These are phyloP conservation scores for Microplitis mediator DNA, from an alignment of 1,140 invertebrate species.

Conservation along the genomic window DNA sequence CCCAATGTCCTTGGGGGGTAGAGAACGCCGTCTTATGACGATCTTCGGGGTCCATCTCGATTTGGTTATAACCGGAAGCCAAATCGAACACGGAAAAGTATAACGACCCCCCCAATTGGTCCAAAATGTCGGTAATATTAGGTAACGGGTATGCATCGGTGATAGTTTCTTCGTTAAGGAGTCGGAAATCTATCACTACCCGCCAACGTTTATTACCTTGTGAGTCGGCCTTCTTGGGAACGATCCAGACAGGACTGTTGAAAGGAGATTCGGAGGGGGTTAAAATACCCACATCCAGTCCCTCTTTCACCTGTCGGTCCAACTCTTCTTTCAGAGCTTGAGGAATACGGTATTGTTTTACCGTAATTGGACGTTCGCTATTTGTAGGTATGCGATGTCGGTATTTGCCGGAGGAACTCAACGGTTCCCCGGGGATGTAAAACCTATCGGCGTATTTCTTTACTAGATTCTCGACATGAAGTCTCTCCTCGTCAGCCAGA, in stretches of 20 bases:
- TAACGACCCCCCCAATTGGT: not conserved
- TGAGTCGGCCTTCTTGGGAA: not conserved
- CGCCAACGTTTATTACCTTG: conserved; percentile 7
- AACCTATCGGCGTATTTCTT: too few species aligned
- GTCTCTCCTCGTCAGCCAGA: too few species aligned
- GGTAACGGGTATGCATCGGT: not conserved
- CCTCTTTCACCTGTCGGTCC: not conserved
- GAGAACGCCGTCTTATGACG: not conserved
- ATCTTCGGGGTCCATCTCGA: not conserved
- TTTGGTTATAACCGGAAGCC: not conserved
- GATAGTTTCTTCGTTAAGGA: not conserved
- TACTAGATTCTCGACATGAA: too few species aligned
- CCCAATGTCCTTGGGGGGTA: not conserved
- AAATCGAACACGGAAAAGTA: conserved; percentile 1
- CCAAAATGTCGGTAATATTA: not conserved
- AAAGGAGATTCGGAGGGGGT: not conserved
- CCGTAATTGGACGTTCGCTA: too few species aligned
- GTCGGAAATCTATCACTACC: not conserved
- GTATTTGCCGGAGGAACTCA: too few species aligned
- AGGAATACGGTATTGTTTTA: not conserved
- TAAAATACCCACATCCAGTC: not conserved
- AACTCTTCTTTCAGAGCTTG: not conserved
- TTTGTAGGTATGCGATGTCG: too few species aligned
- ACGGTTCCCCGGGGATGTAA: too few species aligned
- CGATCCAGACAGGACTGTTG: not conserved